Evolutionary conservation across 2,797 vertebrate species (phyloP).

Genomic region (Sebastes goodei): DNA sequence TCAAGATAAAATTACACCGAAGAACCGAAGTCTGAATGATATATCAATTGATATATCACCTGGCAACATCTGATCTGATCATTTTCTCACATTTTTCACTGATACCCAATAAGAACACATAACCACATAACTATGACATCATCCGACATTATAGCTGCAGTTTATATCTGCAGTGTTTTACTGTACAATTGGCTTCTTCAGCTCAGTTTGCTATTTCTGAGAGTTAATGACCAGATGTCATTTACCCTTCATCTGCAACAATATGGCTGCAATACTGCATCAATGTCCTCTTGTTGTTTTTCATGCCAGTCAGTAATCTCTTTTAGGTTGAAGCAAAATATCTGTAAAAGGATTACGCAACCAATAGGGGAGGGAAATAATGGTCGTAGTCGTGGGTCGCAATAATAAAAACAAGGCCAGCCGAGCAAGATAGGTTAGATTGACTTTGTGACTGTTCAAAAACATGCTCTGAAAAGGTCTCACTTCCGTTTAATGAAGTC

Average conservation of each 20-base stretch:
- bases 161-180: not conserved
- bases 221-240: not conserved
- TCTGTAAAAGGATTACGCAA: conserved; percentile 60
- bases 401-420: conserved; percentile 56
- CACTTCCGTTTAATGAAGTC: conserved; percentile 77
- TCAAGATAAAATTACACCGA: not conserved
- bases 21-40: not conserved
- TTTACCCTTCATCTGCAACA: conserved; percentile 8
- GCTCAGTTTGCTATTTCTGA: not conserved
- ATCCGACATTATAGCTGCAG: not conserved
- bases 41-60: not conserved
- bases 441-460: conserved; percentile 72
- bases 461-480: conserved; percentile 78
- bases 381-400: conserved; percentile 13
- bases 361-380: conserved; percentile 31
- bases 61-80: not conserved
- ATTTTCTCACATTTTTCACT: not conserved
- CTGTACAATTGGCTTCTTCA: not conserved
- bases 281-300: conserved; percentile 43
- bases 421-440: conserved; percentile 55
- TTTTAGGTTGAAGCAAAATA: conserved; percentile 60
- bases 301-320: conserved; percentile 48
- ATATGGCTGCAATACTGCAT: conserved; percentile 5
- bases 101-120: not conserved
- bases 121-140: no score